Base-by-base conservation (phyloP, 2,888 invertebrate genomes). In the Xanthia icteritia region DNA sequence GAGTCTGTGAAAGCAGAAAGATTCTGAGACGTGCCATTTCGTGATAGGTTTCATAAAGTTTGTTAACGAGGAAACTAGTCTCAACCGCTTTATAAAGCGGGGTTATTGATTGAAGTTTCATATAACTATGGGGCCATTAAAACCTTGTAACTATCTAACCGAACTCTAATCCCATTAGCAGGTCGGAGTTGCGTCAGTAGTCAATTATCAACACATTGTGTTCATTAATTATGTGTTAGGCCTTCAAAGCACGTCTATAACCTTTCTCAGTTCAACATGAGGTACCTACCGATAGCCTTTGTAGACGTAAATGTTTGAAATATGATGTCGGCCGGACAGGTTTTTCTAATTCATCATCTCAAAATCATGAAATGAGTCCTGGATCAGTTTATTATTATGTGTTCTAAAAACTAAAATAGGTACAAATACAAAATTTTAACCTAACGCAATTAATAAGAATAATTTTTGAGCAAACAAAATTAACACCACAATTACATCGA, bases 41-140 rank as follows among this genome's bases (percentile, higher is more conserved):
- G 73, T 77, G 87, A 89, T 88, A 85, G 81, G 76, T 83, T 88
- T 86, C 79, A 86, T 81, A 76, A 83, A 88, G 86, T 89, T 90
- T 83, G 81, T 71, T 87, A 88, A 89, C 86, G 83, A 87, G 84
- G 75, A 77, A 86, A 87, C 86, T 88, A 83, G 74, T 65, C 72
- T 67, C 75, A 76, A 82, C 75, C 74, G 77, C 82, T 88, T 83
- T 82, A 87, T 83, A 86, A 83, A 84, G 64, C 71, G 69, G 69
- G 69, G 75, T 73, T 87, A 88, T 88, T 87, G 86, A 90, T 85
- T 79, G 77, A 66, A 88, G 74, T 84, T 56, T 70, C 68, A 76
- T 64, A 77, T 78, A 81, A 82, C 81, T 77, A 79, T 74, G 81
- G 61, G 27, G 64, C 79, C 71, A 82, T 81, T 79, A 74, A 78